These are phyloP conservation scores for Drosophila lacteicornis DNA, from an alignment of 1,140 invertebrate genomes.

Conservation along the genomic window DNA sequence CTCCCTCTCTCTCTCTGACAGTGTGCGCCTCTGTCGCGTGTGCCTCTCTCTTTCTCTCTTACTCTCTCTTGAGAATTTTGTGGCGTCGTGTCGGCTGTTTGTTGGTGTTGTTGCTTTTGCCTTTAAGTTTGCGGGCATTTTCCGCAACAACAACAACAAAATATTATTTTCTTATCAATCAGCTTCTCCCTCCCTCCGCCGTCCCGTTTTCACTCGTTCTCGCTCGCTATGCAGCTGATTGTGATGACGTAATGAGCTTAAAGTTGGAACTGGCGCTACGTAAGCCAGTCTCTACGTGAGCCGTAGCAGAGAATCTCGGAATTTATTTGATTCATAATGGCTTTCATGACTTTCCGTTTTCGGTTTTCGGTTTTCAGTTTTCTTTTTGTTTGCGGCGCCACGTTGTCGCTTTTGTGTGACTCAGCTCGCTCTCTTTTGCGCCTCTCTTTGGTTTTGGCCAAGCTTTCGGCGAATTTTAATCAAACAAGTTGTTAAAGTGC, in stretches of 20 bases:
- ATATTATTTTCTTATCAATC: conserved; percentile 44
- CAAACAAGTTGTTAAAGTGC: conserved; percentile 56
- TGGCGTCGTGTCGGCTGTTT: conserved; percentile 41
- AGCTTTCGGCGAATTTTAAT: conserved; percentile 33
- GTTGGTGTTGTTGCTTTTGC: conserved; percentile 29
- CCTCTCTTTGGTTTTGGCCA: conserved; percentile 28
- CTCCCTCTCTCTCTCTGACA: conserved; percentile 18
- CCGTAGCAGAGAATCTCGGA: background rate
- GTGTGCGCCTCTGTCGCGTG: conserved; percentile 9
- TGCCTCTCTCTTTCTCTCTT: conserved; percentile 17
- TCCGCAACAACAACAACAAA: conserved; percentile 39
- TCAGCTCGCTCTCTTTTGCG: conserved; percentile 32
- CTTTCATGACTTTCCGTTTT: background rate
- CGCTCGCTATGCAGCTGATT: conserved; percentile 18
- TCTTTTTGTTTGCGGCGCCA: conserved; percentile 39
- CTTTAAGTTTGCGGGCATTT: conserved; percentile 37
- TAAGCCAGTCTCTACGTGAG: conserved; percentile 17
- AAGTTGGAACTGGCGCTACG: conserved; percentile 24
- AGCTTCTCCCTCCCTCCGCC: background rate
- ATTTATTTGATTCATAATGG: conserved; percentile 16
- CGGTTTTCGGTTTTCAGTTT: background rate
- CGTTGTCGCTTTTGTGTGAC: conserved; percentile 40
- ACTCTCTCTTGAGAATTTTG: conserved; percentile 30
- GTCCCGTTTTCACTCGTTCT: background rate
- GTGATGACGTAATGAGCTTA: conserved; percentile 47